Evolutionary conservation across 2,888 invertebrate genomes (phyloP).

Genomic region (Cactoblastis cactorum): DNA sequence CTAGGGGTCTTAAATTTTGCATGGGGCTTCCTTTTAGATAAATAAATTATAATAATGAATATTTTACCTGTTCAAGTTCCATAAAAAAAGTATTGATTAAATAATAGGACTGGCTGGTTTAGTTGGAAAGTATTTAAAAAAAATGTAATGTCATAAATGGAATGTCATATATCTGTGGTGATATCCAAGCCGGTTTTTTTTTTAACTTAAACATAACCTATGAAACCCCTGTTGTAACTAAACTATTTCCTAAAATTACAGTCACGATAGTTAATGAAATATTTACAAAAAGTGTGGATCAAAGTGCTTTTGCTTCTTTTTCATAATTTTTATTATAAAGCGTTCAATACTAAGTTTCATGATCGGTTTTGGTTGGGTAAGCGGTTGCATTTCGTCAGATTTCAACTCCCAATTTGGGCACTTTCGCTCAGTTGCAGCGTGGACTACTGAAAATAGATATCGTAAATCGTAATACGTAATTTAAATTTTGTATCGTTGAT

Average conservation of each 20-base stretch:
- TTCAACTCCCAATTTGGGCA: conserved; percentile 18
- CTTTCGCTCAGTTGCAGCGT: conserved; percentile 14
- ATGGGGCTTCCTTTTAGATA: no score
- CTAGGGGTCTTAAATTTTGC: no score
- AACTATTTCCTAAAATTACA: background rate
- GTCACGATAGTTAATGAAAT: conserved; percentile 7
- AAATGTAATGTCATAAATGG: no score
- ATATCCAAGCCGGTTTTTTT: no score
- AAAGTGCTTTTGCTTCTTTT: conserved; percentile 13
- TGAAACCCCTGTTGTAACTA: background rate
- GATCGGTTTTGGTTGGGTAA: conserved; percentile 23
- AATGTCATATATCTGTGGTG: no score
- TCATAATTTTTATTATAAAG: conserved; percentile 11
- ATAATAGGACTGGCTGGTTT: no score
- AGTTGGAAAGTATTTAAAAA: no score
- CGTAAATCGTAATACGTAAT: no score
- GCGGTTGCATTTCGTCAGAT: conserved; percentile 17
- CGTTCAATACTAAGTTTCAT: conserved; percentile 16
- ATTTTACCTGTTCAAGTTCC: no score
- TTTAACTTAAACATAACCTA: background rate
- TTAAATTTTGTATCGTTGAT: no score
- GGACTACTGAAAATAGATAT: background rate
- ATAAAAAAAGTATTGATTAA: no score
- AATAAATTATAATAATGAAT: no score
- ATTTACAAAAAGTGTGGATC: conserved; percentile 14